Conservation (phyloP, 2,113 vertebrate species). For the Dipodomys merriami region DNA sequence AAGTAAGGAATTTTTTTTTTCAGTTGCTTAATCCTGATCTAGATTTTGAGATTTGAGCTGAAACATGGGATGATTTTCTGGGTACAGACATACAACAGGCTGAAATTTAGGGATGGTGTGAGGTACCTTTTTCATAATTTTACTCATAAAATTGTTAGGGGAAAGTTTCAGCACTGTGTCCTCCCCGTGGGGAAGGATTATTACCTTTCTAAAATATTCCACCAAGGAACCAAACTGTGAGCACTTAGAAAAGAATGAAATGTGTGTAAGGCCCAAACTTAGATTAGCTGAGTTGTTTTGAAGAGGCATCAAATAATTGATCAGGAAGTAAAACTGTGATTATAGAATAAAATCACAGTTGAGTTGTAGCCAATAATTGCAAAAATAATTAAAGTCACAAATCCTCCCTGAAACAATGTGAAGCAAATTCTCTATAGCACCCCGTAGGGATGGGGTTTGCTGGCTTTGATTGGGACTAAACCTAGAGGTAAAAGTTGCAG, state of each 20-base stretch:
- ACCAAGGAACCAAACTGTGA: conserved; percentile 55
- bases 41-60: conserved; percentile 38
- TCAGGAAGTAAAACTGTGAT: conserved; percentile 85
- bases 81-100: conserved; percentile 63
- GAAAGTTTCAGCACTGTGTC: conserved; percentile 69
- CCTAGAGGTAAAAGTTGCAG: conserved; percentile 63
- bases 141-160: conserved; percentile 81
- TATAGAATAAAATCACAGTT: conserved; percentile 85
- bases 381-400: conserved; percentile 87
- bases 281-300: conserved; percentile 81
- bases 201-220: conserved; percentile 74
- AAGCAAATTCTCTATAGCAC: conserved; percentile 82
- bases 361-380: conserved; percentile 86
- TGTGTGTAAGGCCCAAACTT: conserved; percentile 63
- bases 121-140: conserved; percentile 77
- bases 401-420: conserved; percentile 80
- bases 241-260: conserved; percentile 55
- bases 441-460: conserved; percentile 73
- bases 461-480: conserved; percentile 83
- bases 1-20: neutral
- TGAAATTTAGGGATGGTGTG: conserved; percentile 39
- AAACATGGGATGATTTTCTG: neutral
- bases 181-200: conserved; percentile 68
- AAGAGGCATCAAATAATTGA: conserved; percentile 88
- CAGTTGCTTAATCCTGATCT: conserved; percentile 53